Conservation (phyloP, 2,888 invertebrate species). For the Drosophila vallismaia region DNA sequence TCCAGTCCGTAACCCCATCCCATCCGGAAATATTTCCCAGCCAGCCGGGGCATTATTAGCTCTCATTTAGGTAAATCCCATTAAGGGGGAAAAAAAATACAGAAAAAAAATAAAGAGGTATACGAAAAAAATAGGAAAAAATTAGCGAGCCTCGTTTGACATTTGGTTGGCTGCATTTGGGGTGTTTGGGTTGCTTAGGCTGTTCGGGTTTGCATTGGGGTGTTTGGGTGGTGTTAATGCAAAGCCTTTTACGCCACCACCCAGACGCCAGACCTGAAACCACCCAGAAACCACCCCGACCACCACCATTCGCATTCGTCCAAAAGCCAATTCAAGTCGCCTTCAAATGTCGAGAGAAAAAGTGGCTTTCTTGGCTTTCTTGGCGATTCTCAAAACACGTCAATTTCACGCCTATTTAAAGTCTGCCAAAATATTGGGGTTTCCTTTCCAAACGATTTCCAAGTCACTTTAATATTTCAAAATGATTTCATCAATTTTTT, state of each 20-base stretch:
- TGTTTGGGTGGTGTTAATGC: constrained; percentile 72
- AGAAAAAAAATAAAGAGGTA: constrained; percentile 23
- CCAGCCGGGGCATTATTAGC: constrained; percentile 67
- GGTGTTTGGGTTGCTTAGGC: constrained; percentile 56
- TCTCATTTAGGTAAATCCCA: constrained; percentile 79
- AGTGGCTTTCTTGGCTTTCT: constrained; percentile 18
- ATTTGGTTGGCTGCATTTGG: constrained; percentile 71
- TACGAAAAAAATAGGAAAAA: constrained; percentile 21
- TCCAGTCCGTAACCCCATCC: constrained; percentile 38
- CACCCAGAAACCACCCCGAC: constrained; percentile 16
- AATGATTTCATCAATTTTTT: background rate
- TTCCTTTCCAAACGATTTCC: background rate
- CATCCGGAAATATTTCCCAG: constrained; percentile 72
- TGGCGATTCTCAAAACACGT: constrained; percentile 1
- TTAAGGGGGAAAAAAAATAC: constrained; percentile 41
- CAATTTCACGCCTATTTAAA: constrained; percentile 3
- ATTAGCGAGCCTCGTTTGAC: constrained; percentile 51
- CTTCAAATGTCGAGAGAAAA: constrained; percentile 18
- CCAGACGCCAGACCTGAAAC: constrained; percentile 13
- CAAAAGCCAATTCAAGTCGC: constrained; percentile 43
- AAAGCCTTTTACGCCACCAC: constrained; percentile 59
- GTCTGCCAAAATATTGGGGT: background rate
- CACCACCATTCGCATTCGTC: constrained; percentile 30
- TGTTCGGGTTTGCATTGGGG: constrained; percentile 44
- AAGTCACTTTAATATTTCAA: background rate